Percentiles rank a stretch among this genome's conserved stretches.
Conservation (phyloP, 2,113 vertebrate genomes). For the Ia io region DNA sequence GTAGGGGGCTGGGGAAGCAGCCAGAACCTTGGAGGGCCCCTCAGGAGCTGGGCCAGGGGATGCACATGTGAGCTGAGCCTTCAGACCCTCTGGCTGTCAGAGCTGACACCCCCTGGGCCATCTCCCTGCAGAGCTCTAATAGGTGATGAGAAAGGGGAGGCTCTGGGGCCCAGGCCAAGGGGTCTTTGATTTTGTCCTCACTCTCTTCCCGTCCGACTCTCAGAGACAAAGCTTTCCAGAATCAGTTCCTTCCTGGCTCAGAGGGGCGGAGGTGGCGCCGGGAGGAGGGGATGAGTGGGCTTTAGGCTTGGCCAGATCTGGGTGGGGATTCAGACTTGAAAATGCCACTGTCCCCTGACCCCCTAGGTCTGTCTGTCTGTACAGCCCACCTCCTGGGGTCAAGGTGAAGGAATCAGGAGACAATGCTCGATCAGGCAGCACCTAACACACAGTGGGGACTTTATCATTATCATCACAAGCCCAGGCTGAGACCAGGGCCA, state of each 20-base stretch:
- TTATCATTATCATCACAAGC: background rate
- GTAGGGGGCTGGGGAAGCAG: background rate
- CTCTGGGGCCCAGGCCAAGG: background rate
- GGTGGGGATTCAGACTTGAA: background rate
- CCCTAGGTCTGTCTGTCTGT: background rate
- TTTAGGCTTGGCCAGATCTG: background rate
- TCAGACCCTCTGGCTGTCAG: background rate
- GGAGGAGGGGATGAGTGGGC: background rate
- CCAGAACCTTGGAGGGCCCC: background rate
- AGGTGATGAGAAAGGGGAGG: background rate
- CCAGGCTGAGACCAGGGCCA: background rate
- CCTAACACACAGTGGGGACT: background rate
- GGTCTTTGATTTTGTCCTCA: background rate
- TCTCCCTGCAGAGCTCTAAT: background rate
- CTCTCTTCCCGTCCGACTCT: background rate
- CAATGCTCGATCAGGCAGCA: too few species aligned
- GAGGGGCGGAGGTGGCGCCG: background rate
- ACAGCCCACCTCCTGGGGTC: background rate
- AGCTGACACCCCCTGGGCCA: background rate
- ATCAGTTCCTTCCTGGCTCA: background rate
- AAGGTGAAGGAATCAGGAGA: background rate
- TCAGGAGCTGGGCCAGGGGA: background rate
- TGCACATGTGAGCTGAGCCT: rapidly evolving
- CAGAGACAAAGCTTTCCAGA: background rate
- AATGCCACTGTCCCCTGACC: background rate